Conservation (phyloP, 2,113 vertebrate species). For the Meleagris gallopavo region DNA sequence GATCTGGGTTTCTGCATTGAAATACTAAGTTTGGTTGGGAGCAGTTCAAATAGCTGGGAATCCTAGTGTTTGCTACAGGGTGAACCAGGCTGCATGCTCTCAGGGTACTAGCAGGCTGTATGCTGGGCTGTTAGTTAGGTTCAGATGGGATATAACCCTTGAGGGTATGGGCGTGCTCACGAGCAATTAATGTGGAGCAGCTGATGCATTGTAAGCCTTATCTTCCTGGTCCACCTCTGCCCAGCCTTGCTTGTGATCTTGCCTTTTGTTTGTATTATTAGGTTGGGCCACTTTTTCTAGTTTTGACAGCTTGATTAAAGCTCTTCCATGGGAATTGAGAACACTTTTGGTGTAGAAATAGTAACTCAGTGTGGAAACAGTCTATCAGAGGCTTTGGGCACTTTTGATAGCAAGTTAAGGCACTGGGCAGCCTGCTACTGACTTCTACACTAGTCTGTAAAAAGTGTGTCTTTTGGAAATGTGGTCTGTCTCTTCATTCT, state of each 20-base stretch:
- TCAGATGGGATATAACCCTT: not conserved
- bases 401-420: constrained; percentile 61
- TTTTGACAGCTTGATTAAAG: constrained; percentile 30
- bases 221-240: not conserved
- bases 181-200: not conserved
- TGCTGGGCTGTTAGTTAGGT: not conserved
- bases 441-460: constrained; percentile 47
- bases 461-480: constrained; percentile 47
- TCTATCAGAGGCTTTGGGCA: constrained; percentile 30
- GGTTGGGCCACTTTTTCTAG: not conserved
- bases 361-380: not conserved
- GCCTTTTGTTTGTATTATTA: not conserved
- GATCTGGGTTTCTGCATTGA: not conserved
- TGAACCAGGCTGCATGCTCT: not conserved
- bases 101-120: not conserved
- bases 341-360: not conserved
- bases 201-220: accelerated
- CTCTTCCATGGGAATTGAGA: not conserved
- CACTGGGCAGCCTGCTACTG: constrained; percentile 50
- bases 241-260: not conserved
- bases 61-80: not conserved
- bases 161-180: too few relatives aligned
- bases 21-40: not conserved
- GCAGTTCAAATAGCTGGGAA: not conserved
- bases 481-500: not conserved